These are phyloP conservation scores for Catharus bicknelli DNA, from an alignment of 2,113 vertebrate genomes.

Conservation along the genomic window DNA sequence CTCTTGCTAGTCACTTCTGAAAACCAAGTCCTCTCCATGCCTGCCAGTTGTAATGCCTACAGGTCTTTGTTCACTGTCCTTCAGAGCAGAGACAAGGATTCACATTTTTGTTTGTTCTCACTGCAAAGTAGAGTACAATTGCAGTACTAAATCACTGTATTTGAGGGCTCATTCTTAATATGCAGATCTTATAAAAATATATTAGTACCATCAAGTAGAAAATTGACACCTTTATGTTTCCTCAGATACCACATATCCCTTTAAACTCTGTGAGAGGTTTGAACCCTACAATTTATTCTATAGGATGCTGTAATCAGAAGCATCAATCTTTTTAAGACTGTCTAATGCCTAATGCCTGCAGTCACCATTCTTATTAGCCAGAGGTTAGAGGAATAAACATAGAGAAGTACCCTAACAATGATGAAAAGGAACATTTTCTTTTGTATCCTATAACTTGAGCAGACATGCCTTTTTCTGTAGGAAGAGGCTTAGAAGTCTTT, in stretches of 20 bases:
- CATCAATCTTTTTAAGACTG: neutral
- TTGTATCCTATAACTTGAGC: neutral
- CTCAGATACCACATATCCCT: conserved; percentile 1
- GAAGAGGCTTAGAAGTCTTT: neutral
- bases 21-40: neutral
- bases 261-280: conserved; percentile 1
- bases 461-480: neutral
- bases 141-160: conserved; percentile 3
- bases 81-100: conserved; percentile 4
- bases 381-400: neutral
- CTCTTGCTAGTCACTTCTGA: neutral
- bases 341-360: neutral
- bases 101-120: neutral
- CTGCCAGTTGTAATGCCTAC: neutral
- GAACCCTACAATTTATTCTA: neutral
- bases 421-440: neutral
- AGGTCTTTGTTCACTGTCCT: neutral
- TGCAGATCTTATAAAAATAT: conserved; percentile 56
- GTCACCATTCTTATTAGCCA: neutral
- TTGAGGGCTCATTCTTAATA: conserved; percentile 20
- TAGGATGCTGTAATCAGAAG: neutral
- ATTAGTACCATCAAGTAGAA: conserved; percentile 20
- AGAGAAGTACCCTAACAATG: neutral
- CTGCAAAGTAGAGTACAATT: neutral
- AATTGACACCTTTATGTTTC: conserved; percentile 28